Conservation (phyloP, 2,888 invertebrate species). For the Melanargia galathea region DNA sequence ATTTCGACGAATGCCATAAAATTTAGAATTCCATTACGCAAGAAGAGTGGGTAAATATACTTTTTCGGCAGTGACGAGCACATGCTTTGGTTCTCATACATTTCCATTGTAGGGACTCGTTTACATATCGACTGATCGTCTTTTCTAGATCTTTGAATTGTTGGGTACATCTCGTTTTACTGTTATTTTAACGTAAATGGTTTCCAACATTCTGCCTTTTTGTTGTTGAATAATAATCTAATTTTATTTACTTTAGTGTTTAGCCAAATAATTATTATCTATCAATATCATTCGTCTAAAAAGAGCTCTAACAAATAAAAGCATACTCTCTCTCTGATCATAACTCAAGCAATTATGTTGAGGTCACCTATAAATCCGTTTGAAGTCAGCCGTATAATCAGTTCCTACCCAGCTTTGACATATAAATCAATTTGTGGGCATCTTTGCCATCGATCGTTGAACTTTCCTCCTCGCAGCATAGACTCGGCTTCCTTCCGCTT, state of each 20-base stretch:
- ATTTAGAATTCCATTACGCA: conserved; percentile 32
- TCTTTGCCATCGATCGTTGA: conserved; percentile 45
- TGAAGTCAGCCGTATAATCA: conserved; percentile 50
- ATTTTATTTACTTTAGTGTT: background rate
- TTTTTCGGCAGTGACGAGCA: conserved; percentile 25
- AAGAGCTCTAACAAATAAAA: conserved; percentile 10
- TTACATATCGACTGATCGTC: conserved; percentile 26
- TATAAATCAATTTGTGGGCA: conserved; percentile 48
- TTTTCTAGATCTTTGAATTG: conserved; percentile 9
- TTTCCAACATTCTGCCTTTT: background rate
- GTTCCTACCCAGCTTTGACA: conserved; percentile 39
- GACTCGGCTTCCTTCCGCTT: conserved; percentile 19
- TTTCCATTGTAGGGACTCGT: conserved; percentile 23
- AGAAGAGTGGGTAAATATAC: conserved; percentile 24
- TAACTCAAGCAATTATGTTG: conserved; percentile 31
- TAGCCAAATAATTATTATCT: background rate
- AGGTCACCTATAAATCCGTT: conserved; percentile 48
- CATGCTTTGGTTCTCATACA: conserved; percentile 20
- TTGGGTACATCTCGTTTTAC: conserved; percentile 12
- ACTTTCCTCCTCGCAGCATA: conserved; percentile 10
- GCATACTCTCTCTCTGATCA: conserved; percentile 19
- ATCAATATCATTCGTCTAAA: background rate
- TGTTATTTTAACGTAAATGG: conserved; percentile 4
- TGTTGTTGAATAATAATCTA: background rate
- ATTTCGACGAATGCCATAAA: conserved; percentile 20